These are phyloP conservation scores for Watsonalla binaria DNA, from an alignment of 2,888 invertebrate genomes.

Conservation along the genomic window DNA sequence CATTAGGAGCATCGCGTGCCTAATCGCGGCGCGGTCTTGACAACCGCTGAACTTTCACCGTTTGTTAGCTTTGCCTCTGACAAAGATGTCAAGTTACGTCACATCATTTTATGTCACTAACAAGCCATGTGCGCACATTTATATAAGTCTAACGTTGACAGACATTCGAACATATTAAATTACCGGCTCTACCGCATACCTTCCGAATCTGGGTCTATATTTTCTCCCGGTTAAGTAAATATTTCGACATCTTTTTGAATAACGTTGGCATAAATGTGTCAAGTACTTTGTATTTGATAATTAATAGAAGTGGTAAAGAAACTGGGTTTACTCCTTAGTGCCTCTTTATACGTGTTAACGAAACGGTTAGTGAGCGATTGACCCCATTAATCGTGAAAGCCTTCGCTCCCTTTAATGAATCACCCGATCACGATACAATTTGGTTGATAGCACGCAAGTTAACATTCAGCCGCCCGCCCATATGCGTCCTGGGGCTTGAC, in stretches of 20 bases:
- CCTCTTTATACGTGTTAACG: not conserved
- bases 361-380: constrained; percentile 22
- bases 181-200: constrained; percentile 1
- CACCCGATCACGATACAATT: constrained; percentile 26
- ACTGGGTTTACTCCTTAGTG: not conserved
- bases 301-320: not conserved
- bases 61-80: constrained; percentile 55
- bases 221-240: not conserved
- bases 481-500: not conserved
- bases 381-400: constrained; percentile 21
- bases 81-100: constrained; percentile 56
- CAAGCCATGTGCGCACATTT: constrained; percentile 33
- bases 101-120: constrained; percentile 42
- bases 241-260: not conserved
- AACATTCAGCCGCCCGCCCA: constrained; percentile 6
- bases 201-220: not conserved
- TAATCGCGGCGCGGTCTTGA: constrained; percentile 11
- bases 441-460: constrained; percentile 24
- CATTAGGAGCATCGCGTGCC: constrained; percentile 3
- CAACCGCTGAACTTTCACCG: constrained; percentile 63
- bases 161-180: constrained; percentile 11
- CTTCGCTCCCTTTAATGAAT: constrained; percentile 26
- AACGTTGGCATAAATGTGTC: not conserved
- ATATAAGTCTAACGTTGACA: constrained; percentile 25
- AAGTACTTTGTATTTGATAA: not conserved